Evolutionary conservation across 2,888 invertebrate species (phyloP).

Genomic region (Apocheima hispidaria): DNA sequence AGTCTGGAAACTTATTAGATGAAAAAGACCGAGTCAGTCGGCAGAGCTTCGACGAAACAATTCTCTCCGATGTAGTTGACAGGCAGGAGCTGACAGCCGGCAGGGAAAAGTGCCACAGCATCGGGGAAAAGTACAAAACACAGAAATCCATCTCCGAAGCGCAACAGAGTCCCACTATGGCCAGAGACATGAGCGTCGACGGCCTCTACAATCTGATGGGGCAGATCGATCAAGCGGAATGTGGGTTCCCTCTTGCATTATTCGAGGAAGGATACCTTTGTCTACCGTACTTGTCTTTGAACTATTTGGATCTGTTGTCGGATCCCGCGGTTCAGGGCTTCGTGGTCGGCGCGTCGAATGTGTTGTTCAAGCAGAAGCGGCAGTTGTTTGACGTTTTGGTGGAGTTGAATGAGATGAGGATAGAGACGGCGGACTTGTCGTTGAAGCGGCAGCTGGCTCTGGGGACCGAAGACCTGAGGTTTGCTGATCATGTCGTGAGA

Average conservation of each 20-base stretch:
- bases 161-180: constrained; percentile 86
- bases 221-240: constrained; percentile 89
- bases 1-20: constrained; percentile 73
- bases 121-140: constrained; percentile 80
- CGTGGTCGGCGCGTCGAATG: constrained; percentile 98
- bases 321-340: constrained; percentile 95
- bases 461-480: constrained; percentile 97
- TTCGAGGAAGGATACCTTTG: constrained; percentile 97
- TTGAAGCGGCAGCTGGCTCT: constrained; percentile 93
- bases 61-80: constrained; percentile 70
- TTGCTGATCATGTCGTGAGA: constrained; percentile 96
- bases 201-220: constrained; percentile 88
- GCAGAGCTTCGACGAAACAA: constrained; percentile 78
- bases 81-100: constrained; percentile 67
- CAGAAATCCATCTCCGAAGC: constrained; percentile 72
- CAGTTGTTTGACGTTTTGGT: constrained; percentile 97
- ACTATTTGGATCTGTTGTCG: constrained; percentile 96
- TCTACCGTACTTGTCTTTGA: constrained; percentile 97
- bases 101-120: constrained; percentile 82
- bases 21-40: constrained; percentile 78
- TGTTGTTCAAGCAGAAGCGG: constrained; percentile 98
- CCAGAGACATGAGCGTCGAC: constrained; percentile 89
- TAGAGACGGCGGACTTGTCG: constrained; percentile 93
- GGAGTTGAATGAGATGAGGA: constrained; percentile 94
- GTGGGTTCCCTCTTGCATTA: constrained; percentile 95